Evolutionary conservation across 2,888 invertebrate genomes (phyloP).

Genomic region (Noctua pronuba): DNA sequence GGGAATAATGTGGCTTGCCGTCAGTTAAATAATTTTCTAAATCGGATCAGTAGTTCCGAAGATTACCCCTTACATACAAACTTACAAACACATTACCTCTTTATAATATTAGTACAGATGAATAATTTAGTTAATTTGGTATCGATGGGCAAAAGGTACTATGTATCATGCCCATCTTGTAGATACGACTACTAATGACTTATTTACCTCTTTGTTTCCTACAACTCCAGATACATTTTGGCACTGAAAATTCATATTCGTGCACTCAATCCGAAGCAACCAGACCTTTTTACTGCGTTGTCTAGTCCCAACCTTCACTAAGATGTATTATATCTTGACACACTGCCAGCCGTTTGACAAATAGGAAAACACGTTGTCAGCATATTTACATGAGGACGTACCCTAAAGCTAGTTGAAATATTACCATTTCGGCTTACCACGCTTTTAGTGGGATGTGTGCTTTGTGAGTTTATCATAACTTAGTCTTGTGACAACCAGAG

Average conservation of each 20-base stretch:
- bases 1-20: no score
- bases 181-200: not conserved
- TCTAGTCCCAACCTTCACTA: slow-evolving; percentile 21
- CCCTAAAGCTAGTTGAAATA: slow-evolving; percentile 54
- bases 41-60: no score
- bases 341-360: slow-evolving; percentile 53
- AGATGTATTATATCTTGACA: slow-evolving; percentile 55
- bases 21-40: no score
- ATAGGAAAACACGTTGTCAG: slow-evolving; percentile 59
- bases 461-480: slow-evolving; percentile 42
- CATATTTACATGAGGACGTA: slow-evolving; percentile 52
- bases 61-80: no score
- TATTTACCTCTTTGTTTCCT: not conserved
- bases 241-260: not conserved
- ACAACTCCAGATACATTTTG: slow-evolving; percentile 16
- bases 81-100: no score
- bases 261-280: slow-evolving; percentile 14
- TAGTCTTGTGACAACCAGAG: slow-evolving; percentile 22
- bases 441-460: slow-evolving; percentile 37
- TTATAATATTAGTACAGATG: no score
- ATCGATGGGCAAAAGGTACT: not conserved
- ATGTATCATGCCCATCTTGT: not conserved
- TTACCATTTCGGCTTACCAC: slow-evolving; percentile 47
- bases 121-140: not conserved
- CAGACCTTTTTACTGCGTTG: slow-evolving; percentile 22